phyloP scores from a whole-genome alignment of 2,113 vertebrate species.

The Nothoprocta pentlandii region DNA sequence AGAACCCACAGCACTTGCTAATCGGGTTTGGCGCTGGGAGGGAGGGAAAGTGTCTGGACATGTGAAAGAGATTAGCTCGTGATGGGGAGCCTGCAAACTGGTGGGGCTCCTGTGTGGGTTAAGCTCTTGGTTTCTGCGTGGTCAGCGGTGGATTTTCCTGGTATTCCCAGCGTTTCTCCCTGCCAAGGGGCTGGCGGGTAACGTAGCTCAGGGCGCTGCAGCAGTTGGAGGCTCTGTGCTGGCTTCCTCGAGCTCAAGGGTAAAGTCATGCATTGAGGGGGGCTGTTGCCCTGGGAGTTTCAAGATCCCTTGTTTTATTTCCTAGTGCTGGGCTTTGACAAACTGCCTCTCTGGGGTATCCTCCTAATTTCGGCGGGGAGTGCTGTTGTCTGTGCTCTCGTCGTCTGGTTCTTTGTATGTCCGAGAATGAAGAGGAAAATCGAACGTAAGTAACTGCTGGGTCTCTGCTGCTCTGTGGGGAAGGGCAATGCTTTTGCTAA shows the following conservation, averaged over 20 bases:
- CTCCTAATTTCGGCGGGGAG: conserved; percentile 89
- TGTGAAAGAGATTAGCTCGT: neutral
- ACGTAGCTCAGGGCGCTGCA: conserved; percentile 2
- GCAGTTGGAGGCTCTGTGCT: neutral
- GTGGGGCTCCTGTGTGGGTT: neutral
- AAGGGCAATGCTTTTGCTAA: neutral
- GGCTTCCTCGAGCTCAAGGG: neutral
- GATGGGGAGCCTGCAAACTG: neutral
- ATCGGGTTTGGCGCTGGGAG: neutral
- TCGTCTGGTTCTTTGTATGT: conserved; percentile 94
- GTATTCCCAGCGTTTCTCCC: neutral
- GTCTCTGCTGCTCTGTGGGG: neutral
- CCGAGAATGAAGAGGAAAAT: conserved; percentile 95
- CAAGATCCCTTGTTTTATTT: conserved; percentile 81
- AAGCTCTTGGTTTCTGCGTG: accelerated
- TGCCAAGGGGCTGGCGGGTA: neutral
- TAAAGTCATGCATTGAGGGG: neutral
- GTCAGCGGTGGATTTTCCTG: neutral
- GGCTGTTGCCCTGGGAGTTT: conserved; percentile 70
- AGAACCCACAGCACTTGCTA: neutral
- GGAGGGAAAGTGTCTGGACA: neutral
- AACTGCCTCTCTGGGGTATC: conserved; percentile 91
- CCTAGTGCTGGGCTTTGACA: conserved; percentile 95
- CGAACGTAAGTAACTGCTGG: conserved; percentile 81
- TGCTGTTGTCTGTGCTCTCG: conserved; percentile 85